phyloP scores from a whole-genome alignment of 2,113 vertebrate genomes.

The Glaucomys volans region DNA sequence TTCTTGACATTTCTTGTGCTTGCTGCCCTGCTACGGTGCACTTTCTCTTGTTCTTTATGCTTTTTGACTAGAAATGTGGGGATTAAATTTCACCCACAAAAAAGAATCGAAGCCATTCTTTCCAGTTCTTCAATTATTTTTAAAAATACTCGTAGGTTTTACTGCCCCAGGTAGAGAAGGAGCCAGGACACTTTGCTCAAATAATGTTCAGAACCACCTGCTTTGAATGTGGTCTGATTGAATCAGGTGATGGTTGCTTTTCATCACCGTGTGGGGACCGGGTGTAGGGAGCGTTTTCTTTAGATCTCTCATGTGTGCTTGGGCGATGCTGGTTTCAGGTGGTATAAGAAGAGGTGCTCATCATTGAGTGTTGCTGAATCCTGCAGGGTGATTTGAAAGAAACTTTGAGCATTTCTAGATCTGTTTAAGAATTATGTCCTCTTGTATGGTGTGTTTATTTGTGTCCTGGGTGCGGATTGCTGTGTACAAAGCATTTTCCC shows the following conservation, averaged over 20 bases:
- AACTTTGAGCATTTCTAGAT: slow-evolving; percentile 50
- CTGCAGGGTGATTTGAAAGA: slow-evolving; percentile 47
- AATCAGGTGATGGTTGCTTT: slow-evolving; percentile 73
- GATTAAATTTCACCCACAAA: slow-evolving; percentile 48
- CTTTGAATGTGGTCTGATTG: slow-evolving; percentile 76
- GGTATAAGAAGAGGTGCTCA: slow-evolving; percentile 49
- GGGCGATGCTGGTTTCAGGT: slow-evolving; percentile 64
- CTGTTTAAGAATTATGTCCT: slow-evolving; percentile 65
- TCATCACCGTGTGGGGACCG: slow-evolving; percentile 53
- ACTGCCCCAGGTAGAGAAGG: slow-evolving; percentile 26
- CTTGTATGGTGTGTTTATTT: slow-evolving; percentile 37
- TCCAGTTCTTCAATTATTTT: neutral
- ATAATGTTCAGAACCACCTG: slow-evolving; percentile 78
- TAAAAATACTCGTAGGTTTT: neutral
- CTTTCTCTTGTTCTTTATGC: slow-evolving; percentile 12
- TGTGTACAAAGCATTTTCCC: slow-evolving; percentile 7
- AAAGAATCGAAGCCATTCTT: neutral
- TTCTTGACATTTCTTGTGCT: neutral
- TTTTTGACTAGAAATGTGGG: slow-evolving; percentile 34
- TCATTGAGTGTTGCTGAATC: slow-evolving; percentile 33
- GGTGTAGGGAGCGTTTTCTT: slow-evolving; percentile 63
- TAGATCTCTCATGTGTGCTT: slow-evolving; percentile 63
- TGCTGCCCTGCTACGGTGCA: neutral
- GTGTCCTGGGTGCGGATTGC: slow-evolving; percentile 1
- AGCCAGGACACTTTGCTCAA: neutral